phyloP scores from a whole-genome alignment of 2,888 invertebrate genomes.

The Pseudococcus viburni region DNA sequence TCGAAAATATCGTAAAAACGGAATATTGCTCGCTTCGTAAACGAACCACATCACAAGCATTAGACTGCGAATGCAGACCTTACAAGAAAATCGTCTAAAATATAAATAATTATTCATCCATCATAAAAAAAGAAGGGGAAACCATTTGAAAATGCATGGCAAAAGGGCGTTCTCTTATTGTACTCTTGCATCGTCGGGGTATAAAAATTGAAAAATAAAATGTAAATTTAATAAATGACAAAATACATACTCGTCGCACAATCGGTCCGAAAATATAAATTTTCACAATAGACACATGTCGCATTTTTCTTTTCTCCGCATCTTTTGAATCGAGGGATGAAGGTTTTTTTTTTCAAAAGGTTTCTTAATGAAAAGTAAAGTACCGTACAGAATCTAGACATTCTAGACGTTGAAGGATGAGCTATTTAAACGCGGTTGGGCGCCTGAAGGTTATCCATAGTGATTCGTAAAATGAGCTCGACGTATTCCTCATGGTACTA shows the following conservation, averaged over 20 bases:
- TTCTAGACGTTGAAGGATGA: slow-evolving; percentile 54
- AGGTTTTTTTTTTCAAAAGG: slow-evolving; percentile 35
- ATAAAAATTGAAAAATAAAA: slow-evolving; percentile 33
- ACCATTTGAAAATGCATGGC: background rate
- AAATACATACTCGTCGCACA: background rate
- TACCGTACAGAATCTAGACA: slow-evolving; percentile 49
- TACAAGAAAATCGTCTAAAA: background rate
- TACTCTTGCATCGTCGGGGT: background rate
- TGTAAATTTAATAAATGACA: slow-evolving; percentile 54
- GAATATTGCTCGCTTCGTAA: too few species aligned
- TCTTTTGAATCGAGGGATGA: slow-evolving; percentile 52
- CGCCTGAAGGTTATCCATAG: slow-evolving; percentile 47
- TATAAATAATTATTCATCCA: slow-evolving; percentile 17
- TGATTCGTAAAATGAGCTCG: slow-evolving; percentile 49
- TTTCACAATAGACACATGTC: slow-evolving; percentile 52
- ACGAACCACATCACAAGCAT: too few species aligned
- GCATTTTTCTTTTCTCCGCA: slow-evolving; percentile 21
- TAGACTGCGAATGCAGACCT: too few species aligned
- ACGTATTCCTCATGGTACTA: slow-evolving; percentile 4
- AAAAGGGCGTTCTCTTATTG: slow-evolving; percentile 4
- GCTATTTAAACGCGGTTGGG: slow-evolving; percentile 54
- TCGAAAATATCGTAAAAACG: too few species aligned
- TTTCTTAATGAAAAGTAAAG: slow-evolving; percentile 44
- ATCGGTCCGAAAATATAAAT: slow-evolving; percentile 54
- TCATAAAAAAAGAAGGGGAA: background rate